Evolutionary conservation across 1,140 invertebrate species (phyloP).

Genomic region (Arion vulgaris): DNA sequence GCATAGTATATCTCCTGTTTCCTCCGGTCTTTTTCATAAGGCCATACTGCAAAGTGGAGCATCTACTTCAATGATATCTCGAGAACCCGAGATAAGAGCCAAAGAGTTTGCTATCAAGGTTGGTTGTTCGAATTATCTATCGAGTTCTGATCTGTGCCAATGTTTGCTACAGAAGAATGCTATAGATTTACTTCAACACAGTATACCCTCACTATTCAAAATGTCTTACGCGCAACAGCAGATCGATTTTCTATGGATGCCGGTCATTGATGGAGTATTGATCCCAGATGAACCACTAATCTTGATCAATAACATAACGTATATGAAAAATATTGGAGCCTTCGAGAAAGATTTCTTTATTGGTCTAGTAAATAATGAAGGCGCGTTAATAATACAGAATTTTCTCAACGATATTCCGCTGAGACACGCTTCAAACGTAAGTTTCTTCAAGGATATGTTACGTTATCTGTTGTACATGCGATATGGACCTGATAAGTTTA

Average conservation of each 20-base stretch:
- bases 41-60: conserved; percentile 54
- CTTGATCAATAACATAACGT: conserved; percentile 1
- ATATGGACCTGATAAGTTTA: neutral
- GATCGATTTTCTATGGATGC: conserved; percentile 31
- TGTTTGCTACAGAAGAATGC: neutral
- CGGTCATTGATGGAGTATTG: conserved; percentile 13
- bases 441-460: conserved; percentile 1
- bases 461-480: neutral
- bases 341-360: conserved; percentile 25
- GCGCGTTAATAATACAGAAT: conserved; percentile 2
- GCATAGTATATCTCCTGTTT: conserved; percentile 55
- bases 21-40: conserved; percentile 65
- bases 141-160: neutral
- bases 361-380: conserved; percentile 25
- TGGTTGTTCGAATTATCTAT: neutral
- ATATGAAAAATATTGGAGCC: neutral
- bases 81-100: neutral
- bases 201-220: neutral
- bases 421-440: neutral
- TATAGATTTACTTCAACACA: neutral
- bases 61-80: neutral
- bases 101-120: neutral
- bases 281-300: conserved; percentile 19
- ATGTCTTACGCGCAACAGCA: neutral
- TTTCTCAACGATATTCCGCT: conserved; percentile 6